phyloP scores from a whole-genome alignment of 2,113 vertebrate genomes.

The Forbesichthys papilliferus region DNA sequence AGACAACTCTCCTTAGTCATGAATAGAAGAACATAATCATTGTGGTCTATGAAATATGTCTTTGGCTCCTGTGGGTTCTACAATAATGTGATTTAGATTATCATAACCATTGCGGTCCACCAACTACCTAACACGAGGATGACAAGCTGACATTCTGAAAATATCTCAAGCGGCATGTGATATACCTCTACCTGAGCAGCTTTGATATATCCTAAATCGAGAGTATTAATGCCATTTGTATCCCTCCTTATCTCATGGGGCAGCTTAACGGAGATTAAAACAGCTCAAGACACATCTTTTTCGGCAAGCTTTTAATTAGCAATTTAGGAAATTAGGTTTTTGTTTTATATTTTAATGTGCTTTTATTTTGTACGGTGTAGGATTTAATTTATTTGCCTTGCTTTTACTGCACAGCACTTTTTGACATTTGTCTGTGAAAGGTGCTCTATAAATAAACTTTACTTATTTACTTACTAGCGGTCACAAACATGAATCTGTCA shows the following conservation, averaged over 20 bases:
- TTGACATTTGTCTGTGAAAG: too few species aligned
- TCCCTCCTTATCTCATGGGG: neutral
- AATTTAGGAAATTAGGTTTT: too few species aligned
- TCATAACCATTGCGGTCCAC: constrained; percentile 45
- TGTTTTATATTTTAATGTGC: too few species aligned
- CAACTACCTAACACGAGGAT: constrained; percentile 27
- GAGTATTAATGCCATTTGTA: neutral
- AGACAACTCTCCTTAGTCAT: constrained; percentile 43
- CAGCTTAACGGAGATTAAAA: too few species aligned
- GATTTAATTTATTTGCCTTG: too few species aligned
- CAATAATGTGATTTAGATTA: constrained; percentile 49
- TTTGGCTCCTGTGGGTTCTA: constrained; percentile 51
- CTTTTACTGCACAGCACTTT: too few species aligned
- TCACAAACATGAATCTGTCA: too few species aligned
- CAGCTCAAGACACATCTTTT: too few species aligned
- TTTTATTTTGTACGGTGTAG: too few species aligned
- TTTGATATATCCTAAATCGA: constrained; percentile 12
- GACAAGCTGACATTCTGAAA: constrained; percentile 47
- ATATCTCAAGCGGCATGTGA: constrained; percentile 35
- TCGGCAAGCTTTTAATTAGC: too few species aligned
- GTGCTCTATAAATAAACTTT: too few species aligned
- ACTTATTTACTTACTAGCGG: too few species aligned
- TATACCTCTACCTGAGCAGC: constrained; percentile 14
- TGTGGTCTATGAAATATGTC: constrained; percentile 51
- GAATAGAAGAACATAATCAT: constrained; percentile 39